A percentile compares a stretch with the other conserved stretches of the same genome.
These are phyloP conservation scores for Tetragonisca angustula DNA, from an alignment of 2,888 invertebrate genomes.

Conservation along the genomic window DNA sequence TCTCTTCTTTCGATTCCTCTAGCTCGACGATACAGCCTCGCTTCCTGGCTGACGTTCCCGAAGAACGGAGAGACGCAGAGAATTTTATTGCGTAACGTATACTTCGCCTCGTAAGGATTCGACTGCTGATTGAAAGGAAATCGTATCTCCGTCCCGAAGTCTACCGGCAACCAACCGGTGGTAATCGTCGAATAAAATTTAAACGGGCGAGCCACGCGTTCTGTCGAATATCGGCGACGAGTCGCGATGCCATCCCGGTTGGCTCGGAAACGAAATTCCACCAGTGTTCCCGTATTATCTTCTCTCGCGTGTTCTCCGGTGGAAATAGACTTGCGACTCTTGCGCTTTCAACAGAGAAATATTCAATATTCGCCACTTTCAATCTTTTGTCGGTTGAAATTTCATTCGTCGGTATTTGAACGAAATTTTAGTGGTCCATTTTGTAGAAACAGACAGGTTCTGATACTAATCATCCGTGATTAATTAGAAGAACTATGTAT, in stretches of 20 bases:
- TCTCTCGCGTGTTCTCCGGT: too few relatives aligned
- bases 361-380: too few relatives aligned
- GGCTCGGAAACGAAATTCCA: not conserved
- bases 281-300: too few relatives aligned
- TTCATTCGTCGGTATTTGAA: too few relatives aligned
- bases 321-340: too few relatives aligned
- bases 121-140: slow-evolving; percentile 76
- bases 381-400: too few relatives aligned
- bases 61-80: not conserved
- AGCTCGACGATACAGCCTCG: slow-evolving; percentile 29
- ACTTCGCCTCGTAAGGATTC: slow-evolving; percentile 72
- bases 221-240: slow-evolving; percentile 21
- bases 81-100: slow-evolving; percentile 75
- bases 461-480: too few relatives aligned
- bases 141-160: slow-evolving; percentile 58
- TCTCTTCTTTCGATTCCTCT: slow-evolving; percentile 31
- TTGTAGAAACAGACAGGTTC: too few relatives aligned
- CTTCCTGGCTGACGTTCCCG: slow-evolving; percentile 28
- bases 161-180: slow-evolving; percentile 5
- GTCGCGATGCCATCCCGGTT: not conserved
- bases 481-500: too few relatives aligned
- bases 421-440: too few relatives aligned
- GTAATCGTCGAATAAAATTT: slow-evolving; percentile 57
- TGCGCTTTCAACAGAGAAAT: too few relatives aligned
- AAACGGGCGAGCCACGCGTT: slow-evolving; percentile 23